Conservation (phyloP, 2,888 invertebrate species). For the Sminthurinus aureus region DNA sequence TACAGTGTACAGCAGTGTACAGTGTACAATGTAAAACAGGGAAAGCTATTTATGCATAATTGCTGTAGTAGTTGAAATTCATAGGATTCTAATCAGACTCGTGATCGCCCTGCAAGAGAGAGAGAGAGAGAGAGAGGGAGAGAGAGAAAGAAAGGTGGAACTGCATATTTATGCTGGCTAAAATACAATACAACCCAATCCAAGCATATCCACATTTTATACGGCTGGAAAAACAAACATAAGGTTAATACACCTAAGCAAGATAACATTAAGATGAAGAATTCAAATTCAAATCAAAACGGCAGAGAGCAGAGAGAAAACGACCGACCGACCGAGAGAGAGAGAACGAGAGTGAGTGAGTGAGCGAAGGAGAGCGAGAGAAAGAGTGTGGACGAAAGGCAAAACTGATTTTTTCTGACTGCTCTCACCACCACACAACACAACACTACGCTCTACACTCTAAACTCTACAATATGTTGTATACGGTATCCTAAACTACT, state of each 20-base stretch:
- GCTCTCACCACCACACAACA: background rate
- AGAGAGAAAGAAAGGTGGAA: conserved; percentile 2
- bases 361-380: too few relatives aligned
- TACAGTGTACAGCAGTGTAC: too few relatives aligned
- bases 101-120: background rate
- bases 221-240: background rate
- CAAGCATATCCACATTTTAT: background rate
- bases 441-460: too few relatives aligned
- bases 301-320: background rate
- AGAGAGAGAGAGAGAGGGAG: background rate
- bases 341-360: background rate
- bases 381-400: background rate
- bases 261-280: conserved; percentile 11
- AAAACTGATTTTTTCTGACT: background rate
- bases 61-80: background rate
- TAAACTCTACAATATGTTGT: too few relatives aligned
- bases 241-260: background rate
- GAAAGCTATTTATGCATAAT: background rate
- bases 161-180: background rate
- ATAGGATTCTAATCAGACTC: conserved; percentile 1
- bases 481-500: too few relatives aligned
- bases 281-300: background rate
- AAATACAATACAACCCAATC: background rate
- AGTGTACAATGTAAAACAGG: background rate
- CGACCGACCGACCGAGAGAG: too few relatives aligned